Evolutionary conservation across 2,113 vertebrate species (phyloP).

Genomic region (Sorex fumeus): DNA sequence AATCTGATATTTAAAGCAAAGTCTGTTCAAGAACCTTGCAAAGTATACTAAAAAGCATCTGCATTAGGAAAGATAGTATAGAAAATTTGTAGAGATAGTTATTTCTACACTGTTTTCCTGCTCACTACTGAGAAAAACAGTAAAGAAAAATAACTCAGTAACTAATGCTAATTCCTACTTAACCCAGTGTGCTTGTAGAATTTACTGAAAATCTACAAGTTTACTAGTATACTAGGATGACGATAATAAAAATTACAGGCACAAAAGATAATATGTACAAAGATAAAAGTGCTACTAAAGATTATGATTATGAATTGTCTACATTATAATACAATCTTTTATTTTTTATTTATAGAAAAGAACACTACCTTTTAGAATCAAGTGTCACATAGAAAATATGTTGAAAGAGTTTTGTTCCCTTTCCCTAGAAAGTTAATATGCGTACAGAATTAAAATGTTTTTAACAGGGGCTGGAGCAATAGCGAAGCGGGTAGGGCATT

Average conservation of each 20-base stretch:
- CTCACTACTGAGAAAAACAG: not conserved
- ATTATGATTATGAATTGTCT: not conserved
- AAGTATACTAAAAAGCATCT: not conserved
- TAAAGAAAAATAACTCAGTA: not conserved
- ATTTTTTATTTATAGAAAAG: no score
- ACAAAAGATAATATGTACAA: not conserved
- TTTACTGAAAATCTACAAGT: no score
- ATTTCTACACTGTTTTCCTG: not conserved
- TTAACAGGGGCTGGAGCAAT: not conserved
- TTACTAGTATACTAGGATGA: not conserved
- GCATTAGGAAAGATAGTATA: not conserved
- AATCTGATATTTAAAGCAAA: slow-evolving; percentile 57
- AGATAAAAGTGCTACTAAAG: not conserved
- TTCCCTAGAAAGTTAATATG: not conserved
- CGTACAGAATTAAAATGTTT: not conserved
- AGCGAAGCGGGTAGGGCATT: no score
- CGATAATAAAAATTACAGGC: not conserved
- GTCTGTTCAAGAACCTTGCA: not conserved
- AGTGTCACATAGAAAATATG: not conserved
- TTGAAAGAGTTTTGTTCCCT: not conserved
- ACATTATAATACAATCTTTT: no score
- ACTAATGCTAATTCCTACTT: not conserved
- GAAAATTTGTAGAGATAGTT: not conserved
- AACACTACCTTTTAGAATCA: not conserved
- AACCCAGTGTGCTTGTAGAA: not conserved